phyloP scores from a whole-genome alignment of 2,888 invertebrate species.

The Apodemia mormo region DNA sequence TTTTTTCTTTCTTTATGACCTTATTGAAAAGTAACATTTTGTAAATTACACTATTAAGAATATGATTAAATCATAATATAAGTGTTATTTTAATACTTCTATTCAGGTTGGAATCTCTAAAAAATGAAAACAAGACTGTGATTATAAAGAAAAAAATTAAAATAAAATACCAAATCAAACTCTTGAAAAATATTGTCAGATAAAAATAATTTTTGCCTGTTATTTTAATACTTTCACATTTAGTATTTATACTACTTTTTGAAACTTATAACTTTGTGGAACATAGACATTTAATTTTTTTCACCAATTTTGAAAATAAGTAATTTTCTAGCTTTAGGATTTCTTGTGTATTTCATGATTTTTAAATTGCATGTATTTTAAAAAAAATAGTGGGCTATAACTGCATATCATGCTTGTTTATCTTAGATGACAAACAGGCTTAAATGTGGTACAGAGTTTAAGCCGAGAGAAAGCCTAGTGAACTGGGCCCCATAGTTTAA shows the following conservation, averaged over 20 bases:
- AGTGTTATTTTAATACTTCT: no score
- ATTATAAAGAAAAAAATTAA: no score
- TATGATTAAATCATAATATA: no score
- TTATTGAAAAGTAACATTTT: no score
- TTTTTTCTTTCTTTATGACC: background rate
- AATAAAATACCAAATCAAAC: no score
- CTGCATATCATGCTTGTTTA: conserved; percentile 56
- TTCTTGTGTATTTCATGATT: conserved; percentile 29
- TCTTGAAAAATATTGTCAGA: no score
- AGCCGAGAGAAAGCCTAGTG: conserved; percentile 59
- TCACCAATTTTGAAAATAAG: background rate
- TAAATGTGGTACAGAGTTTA: conserved; percentile 64
- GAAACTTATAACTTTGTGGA: background rate
- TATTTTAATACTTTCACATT: no score
- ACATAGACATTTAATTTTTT: background rate
- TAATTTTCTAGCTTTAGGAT: background rate
- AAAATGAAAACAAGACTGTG: no score
- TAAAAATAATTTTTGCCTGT: no score
- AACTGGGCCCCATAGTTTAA: conserved; percentile 59
- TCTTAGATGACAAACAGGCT: conserved; percentile 55
- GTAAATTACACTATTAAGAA: no score
- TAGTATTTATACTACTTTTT: background rate
- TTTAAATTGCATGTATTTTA: background rate
- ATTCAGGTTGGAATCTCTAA: no score
- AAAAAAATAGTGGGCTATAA: conserved; percentile 57